Base-by-base conservation (phyloP, 2,888 invertebrate species). In the Tineola bisselliella region DNA sequence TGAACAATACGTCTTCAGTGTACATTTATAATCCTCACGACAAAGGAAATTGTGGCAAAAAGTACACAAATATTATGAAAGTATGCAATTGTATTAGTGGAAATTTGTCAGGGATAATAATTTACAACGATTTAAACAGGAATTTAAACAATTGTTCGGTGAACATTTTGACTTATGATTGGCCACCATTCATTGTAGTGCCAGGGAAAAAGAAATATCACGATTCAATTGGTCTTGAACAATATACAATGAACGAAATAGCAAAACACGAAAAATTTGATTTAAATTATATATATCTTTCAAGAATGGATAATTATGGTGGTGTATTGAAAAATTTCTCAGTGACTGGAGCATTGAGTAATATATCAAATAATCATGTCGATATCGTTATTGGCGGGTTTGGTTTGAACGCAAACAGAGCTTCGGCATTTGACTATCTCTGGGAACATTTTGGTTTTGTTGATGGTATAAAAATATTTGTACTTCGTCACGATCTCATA, bases 21-120 rank as follows among this genome's bases (percentile, higher is more conserved):
- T 62, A 62, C 31, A 19, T 61, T 1, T 64, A 63, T 59, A 62
- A 63, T 31, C 62, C 63, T 17, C 62, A 63, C 31, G 61, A 33
- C 44, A 44, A 44, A n/a, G 57, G 59, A 18, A 8, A 17, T 3
- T 64, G 64, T 62, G 63, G 64, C n/a, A 19, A 56, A 12, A 62
- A 61, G 25, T 63, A 60, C 43, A 59, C 38, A 1, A 63, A 62
- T 31, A 63, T 59, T n/a, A 44, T 61, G 1, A 62, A 59, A 17
- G 15, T 63, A 15, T 62, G 63, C 44, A 19, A 38, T 10, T 64
- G 64, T 60, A 13, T n/a, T 12, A 13, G 12, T 2, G 13, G 4
- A 30, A 48, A 44, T 43, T 4, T 3, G 4, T 38, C 43, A 13
- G 11, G 33, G 15, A 33, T 33, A 6, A 31, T 43, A 11, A 13